Base-by-base conservation (phyloP, 2,113 vertebrate genomes). In the Oryzias javanicus region DNA sequence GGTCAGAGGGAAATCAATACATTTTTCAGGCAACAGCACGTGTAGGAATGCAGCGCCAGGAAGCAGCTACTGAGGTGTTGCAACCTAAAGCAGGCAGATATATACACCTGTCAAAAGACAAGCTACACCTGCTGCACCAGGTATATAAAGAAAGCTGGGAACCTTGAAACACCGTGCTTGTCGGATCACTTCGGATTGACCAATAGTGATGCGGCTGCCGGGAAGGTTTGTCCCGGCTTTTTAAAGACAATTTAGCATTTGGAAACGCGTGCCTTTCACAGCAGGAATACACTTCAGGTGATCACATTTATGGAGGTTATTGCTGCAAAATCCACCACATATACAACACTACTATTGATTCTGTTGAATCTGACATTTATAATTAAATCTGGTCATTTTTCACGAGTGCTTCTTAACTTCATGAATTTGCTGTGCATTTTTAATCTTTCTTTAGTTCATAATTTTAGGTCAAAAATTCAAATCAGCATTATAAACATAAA, bases 51-150 rank as follows among this genome's bases (percentile, higher is more conserved):
- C 54, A 45, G 22, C 67, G 66, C 63, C 60, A 74, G 52, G 44
- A 27, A 67, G 60, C 47, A 61, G 67, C 60, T 74, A 27, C 51
- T 42, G 66, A 51, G 46, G 64, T 1, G 19, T 45, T 64, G 49
- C 64, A 69, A 42, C 58, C 62, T 67, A 44, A 56, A 70, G 55
- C 61, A 64, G 29, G 75, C 24, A 58, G 40, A 57, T 41, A 57
- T 51, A 76, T 56, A 51, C 44, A 59, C 50, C 47, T 56, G 64
- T 50, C 42, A 52, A 58, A n/a, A 18, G 25, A 47, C 4, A 18
- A 47, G 17, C 10, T n/a, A 19, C n/a, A 49, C 10, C 19, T 49
- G 19, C 47, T 49, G 47, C 19, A 49, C 12, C 1, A 10, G 19
- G 18, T n/a, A 3, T 6, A 27, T 1, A 14, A 29, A 55, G 14